phyloP scores from a whole-genome alignment of 2,797 vertebrate species.

The Austrolebias charrua region DNA sequence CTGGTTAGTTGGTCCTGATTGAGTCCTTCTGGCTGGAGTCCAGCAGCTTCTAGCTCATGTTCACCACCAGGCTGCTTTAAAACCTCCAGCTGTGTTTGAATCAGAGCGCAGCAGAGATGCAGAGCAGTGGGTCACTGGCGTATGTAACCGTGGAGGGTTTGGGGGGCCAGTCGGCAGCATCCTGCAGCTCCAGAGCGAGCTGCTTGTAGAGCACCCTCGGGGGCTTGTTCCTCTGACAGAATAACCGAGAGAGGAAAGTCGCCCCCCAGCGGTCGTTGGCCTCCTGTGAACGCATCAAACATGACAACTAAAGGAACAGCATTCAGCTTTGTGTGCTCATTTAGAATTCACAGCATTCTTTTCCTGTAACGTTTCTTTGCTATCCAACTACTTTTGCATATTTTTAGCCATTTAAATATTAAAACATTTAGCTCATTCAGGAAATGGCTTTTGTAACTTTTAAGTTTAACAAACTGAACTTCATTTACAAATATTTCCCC shows the following conservation, averaged over 20 bases:
- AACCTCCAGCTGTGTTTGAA: slow-evolving; percentile 17
- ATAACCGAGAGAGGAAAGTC: slow-evolving; percentile 78
- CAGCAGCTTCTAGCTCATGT: neutral
- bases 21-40: neutral
- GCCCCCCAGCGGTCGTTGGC: slow-evolving; percentile 76
- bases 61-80: neutral
- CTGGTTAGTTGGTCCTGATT: neutral
- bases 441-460: no score
- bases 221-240: slow-evolving; percentile 74
- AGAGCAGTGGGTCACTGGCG: slow-evolving; percentile 67
- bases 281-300: slow-evolving; percentile 68
- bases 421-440: no score
- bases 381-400: no score
- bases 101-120: slow-evolving; percentile 44
- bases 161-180: slow-evolving; percentile 92
- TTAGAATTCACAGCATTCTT: no score
- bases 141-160: slow-evolving; percentile 88
- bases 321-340: no score
- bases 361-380: no score
- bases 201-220: slow-evolving; percentile 89
- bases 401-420: no score
- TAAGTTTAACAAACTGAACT: no score
- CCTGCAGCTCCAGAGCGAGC: slow-evolving; percentile 89
- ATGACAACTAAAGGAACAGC: neutral
- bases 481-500: no score